phyloP scores from a whole-genome alignment of 2,888 invertebrate genomes.

The Leptinotarsa rubiginosa region DNA sequence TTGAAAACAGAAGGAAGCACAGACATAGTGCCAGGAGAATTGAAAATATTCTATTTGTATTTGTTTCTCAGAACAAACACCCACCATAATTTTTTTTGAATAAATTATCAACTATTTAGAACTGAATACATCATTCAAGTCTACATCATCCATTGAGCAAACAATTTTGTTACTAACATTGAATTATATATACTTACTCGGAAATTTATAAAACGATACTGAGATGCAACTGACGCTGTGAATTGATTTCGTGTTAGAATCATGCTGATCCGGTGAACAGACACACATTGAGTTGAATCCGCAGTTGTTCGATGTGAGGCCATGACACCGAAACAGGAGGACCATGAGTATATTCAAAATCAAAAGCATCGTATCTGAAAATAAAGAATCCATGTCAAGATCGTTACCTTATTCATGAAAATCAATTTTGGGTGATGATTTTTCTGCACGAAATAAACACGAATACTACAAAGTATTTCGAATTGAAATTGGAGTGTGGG shows the following conservation, averaged over 20 bases:
- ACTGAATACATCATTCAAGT: too few relatives aligned
- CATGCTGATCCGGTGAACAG: constrained; percentile 73
- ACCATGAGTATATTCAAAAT: constrained; percentile 30
- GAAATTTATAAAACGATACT: constrained; percentile 78
- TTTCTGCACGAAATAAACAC: background rate
- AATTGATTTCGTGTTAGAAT: constrained; percentile 59
- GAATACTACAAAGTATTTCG: background rate
- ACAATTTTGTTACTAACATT: background rate
- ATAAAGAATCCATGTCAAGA: background rate
- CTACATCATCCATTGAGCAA: background rate
- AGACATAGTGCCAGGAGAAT: too few relatives aligned
- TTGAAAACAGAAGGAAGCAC: too few relatives aligned
- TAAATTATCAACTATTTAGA: too few relatives aligned
- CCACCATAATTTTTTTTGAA: too few relatives aligned
- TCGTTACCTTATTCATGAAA: background rate
- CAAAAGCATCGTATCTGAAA: constrained; percentile 41
- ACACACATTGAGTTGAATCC: constrained; percentile 78
- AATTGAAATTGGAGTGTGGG: too few relatives aligned
- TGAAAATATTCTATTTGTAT: too few relatives aligned
- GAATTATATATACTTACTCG: constrained; percentile 68
- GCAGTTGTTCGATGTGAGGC: constrained; percentile 64
- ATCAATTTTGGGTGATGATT: background rate
- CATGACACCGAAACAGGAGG: constrained; percentile 24
- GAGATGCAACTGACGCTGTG: constrained; percentile 75
- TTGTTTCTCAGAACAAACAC: too few relatives aligned